These are phyloP conservation scores for Caretta caretta DNA, from an alignment of 2,113 vertebrate species.

Conservation along the genomic window DNA sequence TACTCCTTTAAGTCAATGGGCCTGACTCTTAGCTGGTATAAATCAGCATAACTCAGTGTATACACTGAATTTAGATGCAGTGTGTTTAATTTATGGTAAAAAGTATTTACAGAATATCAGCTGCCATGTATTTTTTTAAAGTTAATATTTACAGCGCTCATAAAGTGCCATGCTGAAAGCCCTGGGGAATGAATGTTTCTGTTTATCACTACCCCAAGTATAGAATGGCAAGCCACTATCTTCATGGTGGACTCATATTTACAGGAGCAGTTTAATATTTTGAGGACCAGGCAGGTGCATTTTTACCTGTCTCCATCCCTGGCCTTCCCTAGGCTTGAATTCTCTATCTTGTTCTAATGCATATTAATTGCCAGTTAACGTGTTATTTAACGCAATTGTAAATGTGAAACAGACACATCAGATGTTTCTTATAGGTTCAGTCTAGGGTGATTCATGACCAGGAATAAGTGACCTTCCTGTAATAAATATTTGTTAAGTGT, in stretches of 20 bases:
- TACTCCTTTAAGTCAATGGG: accelerated
- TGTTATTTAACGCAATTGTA: not conserved
- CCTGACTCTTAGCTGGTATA: not conserved
- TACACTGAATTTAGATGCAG: not conserved
- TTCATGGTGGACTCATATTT: not conserved
- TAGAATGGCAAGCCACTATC: not conserved
- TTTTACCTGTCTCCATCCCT: not conserved
- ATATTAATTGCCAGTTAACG: accelerated
- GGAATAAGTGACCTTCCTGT: not conserved
- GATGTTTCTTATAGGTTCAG: not conserved
- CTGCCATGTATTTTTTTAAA: not conserved
- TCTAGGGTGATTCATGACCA: not conserved
- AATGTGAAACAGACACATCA: not conserved
- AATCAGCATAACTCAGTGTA: accelerated
- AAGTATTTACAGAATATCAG: accelerated
- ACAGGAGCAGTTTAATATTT: not conserved
- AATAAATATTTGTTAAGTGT: not conserved
- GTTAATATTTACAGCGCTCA: not conserved
- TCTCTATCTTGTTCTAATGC: not conserved
- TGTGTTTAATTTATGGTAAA: not conserved
- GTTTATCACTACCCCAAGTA: not conserved
- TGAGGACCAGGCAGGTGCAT: not conserved
- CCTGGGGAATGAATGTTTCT: not conserved
- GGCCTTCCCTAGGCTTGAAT: not conserved
- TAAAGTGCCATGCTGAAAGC: not conserved